Percentiles rank a stretch among this genome's conserved stretches.
Conservation (phyloP, 2,113 vertebrate species). For the Prunella himalayana region DNA sequence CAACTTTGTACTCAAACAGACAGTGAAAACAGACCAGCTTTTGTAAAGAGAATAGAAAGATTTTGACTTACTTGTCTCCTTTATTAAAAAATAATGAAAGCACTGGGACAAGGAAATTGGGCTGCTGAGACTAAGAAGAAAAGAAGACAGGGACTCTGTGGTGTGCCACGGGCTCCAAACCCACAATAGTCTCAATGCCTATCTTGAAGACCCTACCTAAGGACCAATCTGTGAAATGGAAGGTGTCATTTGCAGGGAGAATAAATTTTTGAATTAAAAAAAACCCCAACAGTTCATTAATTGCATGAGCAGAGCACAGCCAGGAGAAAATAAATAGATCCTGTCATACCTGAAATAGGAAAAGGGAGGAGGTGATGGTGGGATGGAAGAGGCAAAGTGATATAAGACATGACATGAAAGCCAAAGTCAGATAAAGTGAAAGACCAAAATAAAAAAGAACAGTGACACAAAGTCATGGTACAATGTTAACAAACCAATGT, state of each 20-base stretch:
- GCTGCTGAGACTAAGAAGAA: neutral
- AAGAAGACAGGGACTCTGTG: neutral
- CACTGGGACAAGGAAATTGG: neutral
- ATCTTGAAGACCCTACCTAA: neutral
- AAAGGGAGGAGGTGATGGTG: neutral
- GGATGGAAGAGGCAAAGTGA: neutral
- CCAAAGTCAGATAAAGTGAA: neutral
- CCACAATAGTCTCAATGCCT: neutral
- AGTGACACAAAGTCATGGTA: neutral
- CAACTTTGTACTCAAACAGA: neutral
- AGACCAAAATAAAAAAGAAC: neutral
- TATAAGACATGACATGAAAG: neutral
- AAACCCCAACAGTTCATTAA: rapidly evolving
- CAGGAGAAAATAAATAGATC: neutral
- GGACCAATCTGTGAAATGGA: neutral
- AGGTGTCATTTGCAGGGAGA: neutral
- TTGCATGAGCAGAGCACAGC: neutral
- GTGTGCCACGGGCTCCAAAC: neutral
- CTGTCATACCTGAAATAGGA: neutral
- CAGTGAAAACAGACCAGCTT: neutral
- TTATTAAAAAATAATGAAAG: neutral
- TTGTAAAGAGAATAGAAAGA: neutral
- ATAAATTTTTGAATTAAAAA: neutral
- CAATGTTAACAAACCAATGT: neutral
- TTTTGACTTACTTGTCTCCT: neutral